Evolutionary conservation across 2,888 invertebrate species (phyloP), one percentile per base, ranked within the genome.

Genomic region (Diogma glabrata): DNA sequence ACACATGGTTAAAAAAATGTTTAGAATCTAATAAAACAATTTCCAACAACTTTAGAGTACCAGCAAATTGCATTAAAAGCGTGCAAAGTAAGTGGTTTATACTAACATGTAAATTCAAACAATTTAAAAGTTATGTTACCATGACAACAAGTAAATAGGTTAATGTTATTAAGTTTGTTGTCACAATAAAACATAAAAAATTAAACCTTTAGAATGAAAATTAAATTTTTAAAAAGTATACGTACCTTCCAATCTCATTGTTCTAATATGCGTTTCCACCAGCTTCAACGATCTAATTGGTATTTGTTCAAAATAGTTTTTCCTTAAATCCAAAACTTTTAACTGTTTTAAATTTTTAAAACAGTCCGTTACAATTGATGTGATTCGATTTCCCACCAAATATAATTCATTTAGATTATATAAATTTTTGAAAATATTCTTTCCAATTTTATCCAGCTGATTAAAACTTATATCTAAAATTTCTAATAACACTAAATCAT

Each of bases 381-480:
- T 82, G 65, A 92, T 79, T 77, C 86, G 84, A 69, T 92, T 92
- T 12, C 87, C 86, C 67, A 81, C 82, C 54, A 91, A 74, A 65
- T 85, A 79, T 33, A 92, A 72, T 62, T 89, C 89, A 20, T 77
- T 79, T 16, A 91, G 75, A 60, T 81, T 84, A 56, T 79, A 78
- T n/a, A 91, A 73, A 64, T 85, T 78, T 54, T 81, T 78, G 63
- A 91, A 90, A 51, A 83, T 82, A 56, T 79, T 81, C 64, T 82
- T 86, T 49, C 78, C 81, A 57, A 90, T 79, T 61, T 80, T 78
- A 56, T 81, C 81, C 62, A 91, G 78, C 65, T 87, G 87, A 71
- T 91, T 91, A 66, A 78, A 83, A 36, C 90, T 88, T 54, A 90
- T 70, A 67, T 91, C 90, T 55, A 90, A 75, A 56, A 82, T 78